phyloP scores from a whole-genome alignment of 2,888 invertebrate genomes.

The Aelia acuminata region DNA sequence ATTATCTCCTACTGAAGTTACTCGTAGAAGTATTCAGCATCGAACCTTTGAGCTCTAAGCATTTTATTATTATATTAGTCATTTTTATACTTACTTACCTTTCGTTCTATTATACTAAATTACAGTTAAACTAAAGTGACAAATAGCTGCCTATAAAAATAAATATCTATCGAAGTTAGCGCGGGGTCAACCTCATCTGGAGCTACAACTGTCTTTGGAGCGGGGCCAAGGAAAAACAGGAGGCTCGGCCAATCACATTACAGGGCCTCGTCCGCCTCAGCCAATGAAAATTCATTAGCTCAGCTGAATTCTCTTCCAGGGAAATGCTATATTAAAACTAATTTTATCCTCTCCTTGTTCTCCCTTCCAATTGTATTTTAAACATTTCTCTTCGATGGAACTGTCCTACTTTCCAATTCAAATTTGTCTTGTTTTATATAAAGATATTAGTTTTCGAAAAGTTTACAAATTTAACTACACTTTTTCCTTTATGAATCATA shows the following conservation, averaged over 20 bases:
- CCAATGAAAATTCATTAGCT: constrained; percentile 55
- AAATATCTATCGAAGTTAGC: no score
- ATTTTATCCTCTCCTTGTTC: neutral
- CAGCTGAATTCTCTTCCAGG: neutral
- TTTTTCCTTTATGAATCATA: neutral
- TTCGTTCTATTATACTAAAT: no score
- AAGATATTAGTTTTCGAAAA: neutral
- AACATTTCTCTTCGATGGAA: neutral
- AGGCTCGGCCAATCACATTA: constrained; percentile 7
- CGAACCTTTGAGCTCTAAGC: no score
- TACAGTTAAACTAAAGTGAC: no score
- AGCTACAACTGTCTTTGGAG: constrained; percentile 49
- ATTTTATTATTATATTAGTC: no score
- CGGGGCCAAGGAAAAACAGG: neutral
- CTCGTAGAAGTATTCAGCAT: no score
- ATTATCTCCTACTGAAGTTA: no score
- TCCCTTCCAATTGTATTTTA: neutral
- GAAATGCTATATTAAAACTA: constrained; percentile 33
- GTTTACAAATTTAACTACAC: neutral
- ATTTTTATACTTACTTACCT: no score
- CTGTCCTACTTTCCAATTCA: neutral
- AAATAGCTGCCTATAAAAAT: no score
- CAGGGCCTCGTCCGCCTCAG: neutral
- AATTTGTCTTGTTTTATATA: neutral
- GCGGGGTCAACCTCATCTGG: neutral